Evolutionary conservation across 2,888 invertebrate genomes (phyloP), one percentile per base, ranked within the genome.

Genomic region (Aphidius colemani): DNA sequence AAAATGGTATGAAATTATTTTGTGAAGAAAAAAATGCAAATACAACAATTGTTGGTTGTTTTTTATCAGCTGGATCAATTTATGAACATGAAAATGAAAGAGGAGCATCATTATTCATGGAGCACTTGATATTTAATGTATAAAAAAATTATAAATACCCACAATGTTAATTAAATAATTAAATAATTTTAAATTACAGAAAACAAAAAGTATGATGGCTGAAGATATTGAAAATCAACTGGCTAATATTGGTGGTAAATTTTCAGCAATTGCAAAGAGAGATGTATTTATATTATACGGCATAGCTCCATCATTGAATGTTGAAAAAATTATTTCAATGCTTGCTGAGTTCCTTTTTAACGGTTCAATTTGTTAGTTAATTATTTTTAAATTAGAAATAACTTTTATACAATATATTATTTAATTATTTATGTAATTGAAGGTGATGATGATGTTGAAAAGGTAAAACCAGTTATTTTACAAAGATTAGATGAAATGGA

Each of bases 401-500:
- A 7, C 11, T 48, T n/a, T 48, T 13, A 13, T 41, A 40, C 10
- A 41, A 56, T 30, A 5, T 57, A 18, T 43, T 43, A 10, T 56
- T 46, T 62, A 30, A 30, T 30, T 5, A 30, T 30, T 30, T 51
- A 9, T 43, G 50, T 7, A 56, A 58, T 9, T 62, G 44, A 81
- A 53, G 70, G 74, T 41, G 71, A 75, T 0, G 1, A 56, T 7
- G 80, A 81, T 60, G 70, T 85, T 7, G 70, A 76, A 3, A 49
- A 51, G 1, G 83, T 80, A 65, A 81, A 79, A 65, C 41, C 69
- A 6, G 75, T 77, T 8, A 78, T 85, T 41, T 67, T 74, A n/a
- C 57, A 74, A 2, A 82, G 85, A 65, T 72, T 84, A 49, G 41
- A 67, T 0, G 82, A 84, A 43, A 67, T 74, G 5, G 85, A 85